Evolutionary conservation across 2,113 vertebrate genomes (phyloP).

Genomic region (Thermophis baileyi): DNA sequence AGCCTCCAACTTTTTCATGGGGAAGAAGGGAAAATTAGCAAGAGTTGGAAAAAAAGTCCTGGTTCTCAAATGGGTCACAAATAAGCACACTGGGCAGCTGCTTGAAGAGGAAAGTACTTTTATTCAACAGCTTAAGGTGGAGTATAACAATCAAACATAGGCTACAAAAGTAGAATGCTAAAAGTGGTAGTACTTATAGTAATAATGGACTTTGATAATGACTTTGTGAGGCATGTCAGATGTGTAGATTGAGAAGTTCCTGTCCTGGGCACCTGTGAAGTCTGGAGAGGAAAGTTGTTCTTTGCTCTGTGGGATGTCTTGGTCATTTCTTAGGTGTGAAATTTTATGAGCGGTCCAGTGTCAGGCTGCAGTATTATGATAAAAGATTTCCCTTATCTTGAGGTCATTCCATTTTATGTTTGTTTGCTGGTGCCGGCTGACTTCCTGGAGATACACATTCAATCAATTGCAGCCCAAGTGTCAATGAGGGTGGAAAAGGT

Average conservation of each 20-base stretch:
- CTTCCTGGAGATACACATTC: background rate
- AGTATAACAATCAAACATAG: background rate
- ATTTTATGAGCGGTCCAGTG: background rate
- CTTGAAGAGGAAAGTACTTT: background rate
- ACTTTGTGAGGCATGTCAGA: background rate
- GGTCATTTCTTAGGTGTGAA: background rate
- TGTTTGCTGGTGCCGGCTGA: background rate
- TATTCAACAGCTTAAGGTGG: background rate
- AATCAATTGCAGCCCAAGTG: background rate
- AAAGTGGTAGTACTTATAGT: background rate
- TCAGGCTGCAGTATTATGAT: background rate
- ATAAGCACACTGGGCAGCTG: background rate
- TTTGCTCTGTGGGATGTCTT: background rate
- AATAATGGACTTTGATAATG: background rate
- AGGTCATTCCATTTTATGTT: background rate
- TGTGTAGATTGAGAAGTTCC: background rate
- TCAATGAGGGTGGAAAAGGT: background rate
- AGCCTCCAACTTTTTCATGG: background rate
- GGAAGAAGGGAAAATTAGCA: background rate
- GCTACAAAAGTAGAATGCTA: background rate
- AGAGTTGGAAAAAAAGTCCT: background rate
- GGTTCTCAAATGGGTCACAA: background rate
- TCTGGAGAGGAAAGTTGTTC: background rate
- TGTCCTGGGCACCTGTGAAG: background rate
- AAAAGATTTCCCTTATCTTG: background rate